Base-by-base conservation (phyloP, 2,888 invertebrate genomes). In the Pteria penguin region DNA sequence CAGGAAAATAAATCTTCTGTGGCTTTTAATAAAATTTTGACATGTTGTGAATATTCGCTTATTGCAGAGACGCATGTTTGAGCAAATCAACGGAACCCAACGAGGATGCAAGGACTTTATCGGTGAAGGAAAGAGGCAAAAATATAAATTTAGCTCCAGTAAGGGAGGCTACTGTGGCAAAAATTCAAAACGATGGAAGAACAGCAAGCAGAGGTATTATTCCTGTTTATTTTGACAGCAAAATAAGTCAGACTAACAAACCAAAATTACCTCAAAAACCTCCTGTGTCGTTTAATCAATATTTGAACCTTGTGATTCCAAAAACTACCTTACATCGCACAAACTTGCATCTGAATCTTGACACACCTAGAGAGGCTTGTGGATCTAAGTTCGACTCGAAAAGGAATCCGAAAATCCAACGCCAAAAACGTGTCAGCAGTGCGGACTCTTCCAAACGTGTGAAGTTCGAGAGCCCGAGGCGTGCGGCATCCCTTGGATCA, bases 301-400 rank as follows among this genome's bases (percentile, higher is more conserved):
- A 73, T 32, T 22, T 73, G 22, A 73, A 73, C 26, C 60, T 73
- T 14, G 67, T 73, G 22, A 73, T 73, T 22, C 73, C 73, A 36
- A 73, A 73, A 36, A 67, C 73, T 29, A 67, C 73, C 1, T 52
- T 73, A n/a, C 52, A 67, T 33, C 31, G 52, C 27, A 68, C 45
- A 4, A 63, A 73, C 27, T 32, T 73, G 8, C 67, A 73, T 26
- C 54, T 73, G 11, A 61, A 73, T 61, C 27, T 76, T 3, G 68
- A 72, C 8, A 55, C 67, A 27, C 72, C 72, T 27, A 61, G 62
- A 57, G 76, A 76, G 24, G 22, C 55, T 11, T 76, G 62, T 45
- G 68, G 71, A 5, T 61, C 76, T 14, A 67, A 62, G 18, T 76
- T 76, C 36, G 76, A 76, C 31, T 54, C 67, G 4, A 72, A 72